Base-by-base conservation (phyloP, 2,888 invertebrate genomes). In the Lasioglossum leucozonium region DNA sequence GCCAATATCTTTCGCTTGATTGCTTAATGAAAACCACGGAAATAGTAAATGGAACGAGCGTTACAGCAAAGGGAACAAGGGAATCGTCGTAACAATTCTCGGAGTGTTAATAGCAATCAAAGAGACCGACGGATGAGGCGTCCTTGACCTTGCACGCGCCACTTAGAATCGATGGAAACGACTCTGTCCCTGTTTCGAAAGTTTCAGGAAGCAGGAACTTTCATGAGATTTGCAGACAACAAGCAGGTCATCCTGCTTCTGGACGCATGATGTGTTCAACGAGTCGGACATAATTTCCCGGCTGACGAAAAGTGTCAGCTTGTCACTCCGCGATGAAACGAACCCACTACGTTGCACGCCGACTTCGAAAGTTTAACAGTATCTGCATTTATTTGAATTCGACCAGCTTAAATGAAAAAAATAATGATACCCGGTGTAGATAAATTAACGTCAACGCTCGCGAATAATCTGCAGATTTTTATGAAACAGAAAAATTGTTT, bases 261-360 rank as follows among this genome's bases (percentile, higher is more conserved):
- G 30, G n/a, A 10, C 65, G 8, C 30, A 30, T 26, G 72, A 73
- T n/a, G 44, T n/a, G 65, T 13, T 71, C 80, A 76, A 83, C 73
- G 47, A 71, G 69, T 69, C 34, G 2, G 47, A 4, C 51, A 42
- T 51, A 83, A 77, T 84, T 78, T 77, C 71, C 16, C 37, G 37
- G 62, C 74, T 72, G 71, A 42, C 69, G 51, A 78, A 78, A 84
- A 84, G 71, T 37, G 71, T 69, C 73, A 72, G 44, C 40, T 73
- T 84, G 77, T 74, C 83, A 82, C 58, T 67, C 22, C 71, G n/a
- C 26, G 34, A 3, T 37, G 51, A 40, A 65, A 44, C n/a, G 69
- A 40, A 67, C 47, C 37, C 34, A 4, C 40, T 44, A 30, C 18
- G 44, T 22, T 65, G 30, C 34, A 34, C 16, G 34, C 18, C 30